Conservation (phyloP, 1,140 invertebrate genomes). For the Ceratina calcarata region DNA sequence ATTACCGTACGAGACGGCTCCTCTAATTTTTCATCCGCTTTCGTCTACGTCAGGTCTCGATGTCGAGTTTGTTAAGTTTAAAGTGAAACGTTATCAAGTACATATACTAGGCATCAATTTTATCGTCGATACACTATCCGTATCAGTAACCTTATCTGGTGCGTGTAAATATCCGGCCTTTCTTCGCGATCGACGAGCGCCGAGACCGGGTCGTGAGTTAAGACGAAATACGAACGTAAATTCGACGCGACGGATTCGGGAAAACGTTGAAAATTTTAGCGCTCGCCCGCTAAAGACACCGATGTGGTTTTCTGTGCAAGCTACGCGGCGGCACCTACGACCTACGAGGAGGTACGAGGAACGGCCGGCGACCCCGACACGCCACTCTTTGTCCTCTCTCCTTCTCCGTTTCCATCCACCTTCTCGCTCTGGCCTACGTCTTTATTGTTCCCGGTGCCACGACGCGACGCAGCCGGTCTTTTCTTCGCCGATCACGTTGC, state of each 20-base stretch:
- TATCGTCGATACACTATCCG: neutral
- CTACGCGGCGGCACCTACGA: too few relatives aligned
- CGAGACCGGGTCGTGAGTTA: too few relatives aligned
- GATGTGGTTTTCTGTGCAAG: too few relatives aligned
- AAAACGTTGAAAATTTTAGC: too few relatives aligned
- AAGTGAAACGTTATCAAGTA: too few relatives aligned
- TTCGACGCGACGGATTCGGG: too few relatives aligned
- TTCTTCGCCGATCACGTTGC: constrained; percentile 33
- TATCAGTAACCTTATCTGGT: constrained; percentile 1
- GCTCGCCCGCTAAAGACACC: too few relatives aligned
- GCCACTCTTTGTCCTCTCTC: constrained; percentile 64
- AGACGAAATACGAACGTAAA: too few relatives aligned
- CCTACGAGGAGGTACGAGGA: too few relatives aligned
- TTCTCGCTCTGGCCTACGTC: neutral
- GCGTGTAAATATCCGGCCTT: neutral
- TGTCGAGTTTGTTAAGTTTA: neutral
- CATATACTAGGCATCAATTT: neutral
- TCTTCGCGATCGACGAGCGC: neutral
- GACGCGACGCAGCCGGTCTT: constrained; percentile 16
- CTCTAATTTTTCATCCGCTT: too few relatives aligned
- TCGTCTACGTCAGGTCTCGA: neutral
- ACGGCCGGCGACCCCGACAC: constrained; percentile 61
- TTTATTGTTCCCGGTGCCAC: constrained; percentile 21
- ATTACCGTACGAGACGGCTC: too few relatives aligned
- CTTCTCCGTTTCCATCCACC: neutral